Percentiles rank a stretch among this genome's conserved stretches.
These are phyloP conservation scores for Chrysaora quinquecirrha DNA, from an alignment of 30 jellyfish, hydroid and myxozoan species.

Conservation along the genomic window DNA sequence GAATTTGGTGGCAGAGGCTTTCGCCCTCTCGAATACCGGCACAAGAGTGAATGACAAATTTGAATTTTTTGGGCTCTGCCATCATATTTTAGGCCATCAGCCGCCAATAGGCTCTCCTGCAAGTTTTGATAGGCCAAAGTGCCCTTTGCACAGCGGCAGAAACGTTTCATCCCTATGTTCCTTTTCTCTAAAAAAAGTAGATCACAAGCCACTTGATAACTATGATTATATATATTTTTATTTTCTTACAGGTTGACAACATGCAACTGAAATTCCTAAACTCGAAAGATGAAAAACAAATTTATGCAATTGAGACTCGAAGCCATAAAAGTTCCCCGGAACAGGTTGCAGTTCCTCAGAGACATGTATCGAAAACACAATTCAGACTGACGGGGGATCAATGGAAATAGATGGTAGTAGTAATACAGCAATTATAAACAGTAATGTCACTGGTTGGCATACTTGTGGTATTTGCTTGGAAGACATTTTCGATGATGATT, in stretches of 20 bases:
- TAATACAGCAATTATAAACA: conserved; percentile 16
- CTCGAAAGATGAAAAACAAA: conserved; percentile 22
- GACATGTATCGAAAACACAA: conserved; percentile 3
- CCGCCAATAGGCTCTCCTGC: no score
- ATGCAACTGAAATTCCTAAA: conserved; percentile 51
- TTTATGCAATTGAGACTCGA: conserved; percentile 40
- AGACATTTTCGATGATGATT: conserved; percentile 87
- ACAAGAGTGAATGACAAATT: no score
- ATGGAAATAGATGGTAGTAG: background rate
- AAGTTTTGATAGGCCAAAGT: no score
- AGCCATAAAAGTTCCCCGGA: background rate
- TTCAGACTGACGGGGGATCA: background rate
- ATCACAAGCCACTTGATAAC: no score
- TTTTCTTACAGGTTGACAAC: conserved; percentile 31
- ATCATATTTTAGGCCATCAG: no score
- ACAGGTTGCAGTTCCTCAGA: background rate
- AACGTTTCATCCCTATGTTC: no score
- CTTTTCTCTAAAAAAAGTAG: no score
- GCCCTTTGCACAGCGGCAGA: no score
- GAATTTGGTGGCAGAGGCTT: no score
- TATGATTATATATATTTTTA: no score
- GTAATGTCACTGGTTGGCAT: conserved; percentile 85
- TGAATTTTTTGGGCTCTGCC: no score
- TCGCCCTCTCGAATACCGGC: no score
- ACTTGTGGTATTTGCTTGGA: conserved; percentile 91